Evolutionary conservation across 1,140 invertebrate species (phyloP).

Genomic region (Diorhabda carinulata): DNA sequence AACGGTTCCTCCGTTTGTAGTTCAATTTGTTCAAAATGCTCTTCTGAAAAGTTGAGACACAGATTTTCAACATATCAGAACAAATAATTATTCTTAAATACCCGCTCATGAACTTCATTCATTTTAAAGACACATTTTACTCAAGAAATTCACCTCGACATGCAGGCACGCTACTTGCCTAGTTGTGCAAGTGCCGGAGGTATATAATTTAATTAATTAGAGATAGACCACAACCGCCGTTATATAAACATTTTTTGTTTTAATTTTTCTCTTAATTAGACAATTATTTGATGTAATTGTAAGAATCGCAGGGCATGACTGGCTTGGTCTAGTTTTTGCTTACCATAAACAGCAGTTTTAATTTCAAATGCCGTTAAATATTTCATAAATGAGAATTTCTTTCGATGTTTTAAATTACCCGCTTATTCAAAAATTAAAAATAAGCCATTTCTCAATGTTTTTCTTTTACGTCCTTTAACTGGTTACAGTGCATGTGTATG

Average conservation of each 20-base stretch:
- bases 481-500: no score
- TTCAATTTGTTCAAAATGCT: no score
- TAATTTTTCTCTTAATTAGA: slow-evolving; percentile 1
- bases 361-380: not conserved
- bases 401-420: no score
- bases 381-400: not conserved
- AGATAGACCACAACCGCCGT: not conserved
- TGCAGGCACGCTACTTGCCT: not conserved
- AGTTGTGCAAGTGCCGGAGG: not conserved
- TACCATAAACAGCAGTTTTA: not conserved
- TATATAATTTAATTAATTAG: not conserved
- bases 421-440: no score
- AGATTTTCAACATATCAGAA: no score
- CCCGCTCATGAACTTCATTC: not conserved
- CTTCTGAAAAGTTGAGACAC: no score
- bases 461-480: no score
- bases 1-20: no score
- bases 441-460: no score
- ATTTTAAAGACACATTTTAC: not conserved
- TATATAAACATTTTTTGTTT: not conserved
- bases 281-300: not conserved
- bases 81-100: not conserved
- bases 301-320: not conserved
- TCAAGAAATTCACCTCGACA: not conserved
- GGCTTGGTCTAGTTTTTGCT: not conserved